These are phyloP conservation scores for Ophioderma brevispina DNA, from an alignment of 35 echinoderm and acorn worm species.

Conservation along the genomic window DNA sequence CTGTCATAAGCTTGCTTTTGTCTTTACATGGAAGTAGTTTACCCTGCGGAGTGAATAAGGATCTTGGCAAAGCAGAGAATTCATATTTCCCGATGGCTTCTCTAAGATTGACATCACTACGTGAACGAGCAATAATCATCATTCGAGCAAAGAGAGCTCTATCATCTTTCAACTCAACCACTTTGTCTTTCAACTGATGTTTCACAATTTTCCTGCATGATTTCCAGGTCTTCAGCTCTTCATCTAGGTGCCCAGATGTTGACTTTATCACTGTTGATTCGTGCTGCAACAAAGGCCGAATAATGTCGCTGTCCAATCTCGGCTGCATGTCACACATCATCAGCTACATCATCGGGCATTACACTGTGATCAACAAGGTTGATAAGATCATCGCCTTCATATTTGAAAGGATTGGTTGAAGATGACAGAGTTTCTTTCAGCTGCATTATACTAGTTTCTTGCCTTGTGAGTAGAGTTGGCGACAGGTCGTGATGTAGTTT, in stretches of 20 bases:
- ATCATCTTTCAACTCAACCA: conserved; percentile 37
- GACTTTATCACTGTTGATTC: conserved; percentile 1
- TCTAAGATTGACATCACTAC: conserved; percentile 37
- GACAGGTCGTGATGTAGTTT: neutral
- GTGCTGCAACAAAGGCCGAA: neutral
- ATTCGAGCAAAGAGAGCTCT: conserved; percentile 42
- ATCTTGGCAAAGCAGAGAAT: conserved; percentile 18
- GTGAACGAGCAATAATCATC: conserved; percentile 40
- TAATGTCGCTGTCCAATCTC: neutral
- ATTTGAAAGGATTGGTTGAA: neutral
- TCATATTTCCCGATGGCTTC: conserved; percentile 33
- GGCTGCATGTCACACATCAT: neutral
- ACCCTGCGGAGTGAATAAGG: conserved; percentile 4
- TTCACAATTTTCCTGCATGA: neutral
- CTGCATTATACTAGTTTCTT: neutral
- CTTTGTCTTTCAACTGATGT: conserved; percentile 15
- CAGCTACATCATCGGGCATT: neutral
- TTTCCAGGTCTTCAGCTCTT: conserved; percentile 27
- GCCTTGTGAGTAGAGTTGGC: neutral
- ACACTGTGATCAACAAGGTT: neutral
- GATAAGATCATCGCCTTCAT: neutral
- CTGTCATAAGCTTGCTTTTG: conserved; percentile 46
- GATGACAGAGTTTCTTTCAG: neutral
- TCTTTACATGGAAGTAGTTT: conserved; percentile 43
- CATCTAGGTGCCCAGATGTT: conserved; percentile 6